Conservation (phyloP, 2,888 invertebrate species). For the Disparrhopalites patrizii region DNA sequence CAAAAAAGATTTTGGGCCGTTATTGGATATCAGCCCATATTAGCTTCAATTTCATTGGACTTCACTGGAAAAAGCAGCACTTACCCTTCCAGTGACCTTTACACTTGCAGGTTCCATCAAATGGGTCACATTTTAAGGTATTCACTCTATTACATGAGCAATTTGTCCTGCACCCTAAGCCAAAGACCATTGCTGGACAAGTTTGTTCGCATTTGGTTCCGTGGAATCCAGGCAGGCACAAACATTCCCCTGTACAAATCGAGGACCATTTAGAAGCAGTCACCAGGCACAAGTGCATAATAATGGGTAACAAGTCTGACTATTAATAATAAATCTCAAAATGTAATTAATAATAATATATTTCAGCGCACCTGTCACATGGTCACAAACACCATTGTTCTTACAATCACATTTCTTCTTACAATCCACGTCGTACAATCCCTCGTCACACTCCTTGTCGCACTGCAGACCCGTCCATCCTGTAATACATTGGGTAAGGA, state of each 20-base stretch:
- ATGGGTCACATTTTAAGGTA: constrained; percentile 71
- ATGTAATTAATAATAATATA: no score
- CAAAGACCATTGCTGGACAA: constrained; percentile 58
- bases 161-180: constrained; percentile 68
- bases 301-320: no score
- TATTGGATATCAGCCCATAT: background rate
- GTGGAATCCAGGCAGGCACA: constrained; percentile 58
- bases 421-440: constrained; percentile 70
- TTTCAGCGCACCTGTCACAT: constrained; percentile 61
- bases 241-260: constrained; percentile 54
- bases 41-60: background rate
- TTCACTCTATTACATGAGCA: constrained; percentile 72
- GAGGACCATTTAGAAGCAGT: no score
- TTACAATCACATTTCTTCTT: constrained; percentile 71
- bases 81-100: constrained; percentile 75
- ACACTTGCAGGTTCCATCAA: constrained; percentile 80
- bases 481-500: no score
- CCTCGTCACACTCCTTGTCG: constrained; percentile 63
- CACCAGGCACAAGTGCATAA: no score
- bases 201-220: constrained; percentile 50
- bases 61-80: no score
- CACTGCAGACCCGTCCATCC: constrained; percentile 74
- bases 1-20: background rate
- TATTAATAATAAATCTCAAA: background rate
- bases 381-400: constrained; percentile 72